A percentile compares a stretch with the other conserved stretches of the same genome.
phyloP scores from a whole-genome alignment of 2,113 vertebrate species.

The Camelus dromedarius region DNA sequence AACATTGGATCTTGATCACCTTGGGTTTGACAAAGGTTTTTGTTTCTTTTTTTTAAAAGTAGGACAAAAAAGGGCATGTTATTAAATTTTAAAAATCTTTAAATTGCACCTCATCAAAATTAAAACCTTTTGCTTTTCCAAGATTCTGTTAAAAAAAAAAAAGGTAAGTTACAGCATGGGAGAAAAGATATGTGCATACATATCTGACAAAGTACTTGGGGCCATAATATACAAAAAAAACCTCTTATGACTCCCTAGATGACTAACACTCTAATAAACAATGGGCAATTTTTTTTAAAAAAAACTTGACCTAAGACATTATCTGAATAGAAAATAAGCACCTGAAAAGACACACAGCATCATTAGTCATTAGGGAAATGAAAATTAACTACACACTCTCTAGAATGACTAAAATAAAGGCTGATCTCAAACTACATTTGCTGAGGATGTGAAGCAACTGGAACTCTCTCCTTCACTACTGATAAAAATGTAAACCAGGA shows the following conservation, averaged over 20 bases:
- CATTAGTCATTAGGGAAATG: neutral
- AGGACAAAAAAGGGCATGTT: neutral
- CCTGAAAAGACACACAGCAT: neutral
- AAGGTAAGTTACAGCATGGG: neutral
- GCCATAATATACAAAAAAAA: neutral
- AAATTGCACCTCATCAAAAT: neutral
- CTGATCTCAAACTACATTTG: neutral
- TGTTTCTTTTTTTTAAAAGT: neutral
- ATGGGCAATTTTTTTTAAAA: neutral
- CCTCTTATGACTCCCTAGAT: neutral
- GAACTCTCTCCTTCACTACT: neutral
- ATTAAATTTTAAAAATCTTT: neutral
- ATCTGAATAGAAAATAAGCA: neutral
- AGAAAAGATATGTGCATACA: neutral
- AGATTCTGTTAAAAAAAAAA: neutral
- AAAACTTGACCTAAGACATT: neutral
- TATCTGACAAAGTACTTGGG: neutral
- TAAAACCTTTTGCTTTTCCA: neutral
- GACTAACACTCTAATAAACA: neutral
- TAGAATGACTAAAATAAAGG: neutral
- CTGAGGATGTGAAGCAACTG: neutral
- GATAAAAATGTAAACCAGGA: neutral
- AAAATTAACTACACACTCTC: neutral
- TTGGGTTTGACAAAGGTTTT: neutral
- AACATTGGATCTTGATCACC: neutral